Evolutionary conservation across 2,888 invertebrate species (phyloP).

Genomic region (Cordilura impudica): DNA sequence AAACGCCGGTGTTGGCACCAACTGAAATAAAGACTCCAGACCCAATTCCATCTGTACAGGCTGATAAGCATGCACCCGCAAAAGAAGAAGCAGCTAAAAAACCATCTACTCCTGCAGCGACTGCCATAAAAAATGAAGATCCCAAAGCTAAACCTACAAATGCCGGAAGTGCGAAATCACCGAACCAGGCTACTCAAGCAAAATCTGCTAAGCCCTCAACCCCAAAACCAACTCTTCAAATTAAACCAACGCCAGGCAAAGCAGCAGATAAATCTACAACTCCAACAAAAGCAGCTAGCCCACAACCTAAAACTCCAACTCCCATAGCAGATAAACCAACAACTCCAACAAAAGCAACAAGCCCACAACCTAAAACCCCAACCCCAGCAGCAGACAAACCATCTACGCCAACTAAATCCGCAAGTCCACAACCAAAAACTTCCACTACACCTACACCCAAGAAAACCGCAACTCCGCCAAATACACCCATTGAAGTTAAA

Average conservation of each 20-base stretch:
- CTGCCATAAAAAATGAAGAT: conserved; percentile 31
- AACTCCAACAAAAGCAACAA: not conserved
- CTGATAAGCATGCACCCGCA: conserved; percentile 17
- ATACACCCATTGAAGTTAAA: not conserved
- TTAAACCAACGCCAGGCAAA: conserved; percentile 4
- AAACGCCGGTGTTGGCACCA: not conserved
- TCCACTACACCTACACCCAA: not conserved
- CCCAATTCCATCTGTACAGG: not conserved
- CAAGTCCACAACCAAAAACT: no score
- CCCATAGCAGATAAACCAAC: not conserved
- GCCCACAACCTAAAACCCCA: not conserved
- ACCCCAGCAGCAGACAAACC: not conserved
- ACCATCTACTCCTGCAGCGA: not conserved
- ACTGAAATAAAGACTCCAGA: not conserved
- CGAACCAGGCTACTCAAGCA: conserved; percentile 12
- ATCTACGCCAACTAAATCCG: not conserved
- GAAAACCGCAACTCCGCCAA: conserved; percentile 18
- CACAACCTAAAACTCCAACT: conserved; percentile 30
- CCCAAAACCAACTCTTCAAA: not conserved
- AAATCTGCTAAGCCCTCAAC: conserved; percentile 21
- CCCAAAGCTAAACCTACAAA: conserved; percentile 19
- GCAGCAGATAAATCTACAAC: conserved; percentile 36
- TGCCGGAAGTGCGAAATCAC: not conserved
- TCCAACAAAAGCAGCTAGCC: conserved; percentile 35
- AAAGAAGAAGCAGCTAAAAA: conserved; percentile 25